Percentiles rank a stretch among this genome's conserved stretches.
These are phyloP conservation scores for Danio albolineatus DNA, from an alignment of 2,797 vertebrate genomes.

Conservation along the genomic window DNA sequence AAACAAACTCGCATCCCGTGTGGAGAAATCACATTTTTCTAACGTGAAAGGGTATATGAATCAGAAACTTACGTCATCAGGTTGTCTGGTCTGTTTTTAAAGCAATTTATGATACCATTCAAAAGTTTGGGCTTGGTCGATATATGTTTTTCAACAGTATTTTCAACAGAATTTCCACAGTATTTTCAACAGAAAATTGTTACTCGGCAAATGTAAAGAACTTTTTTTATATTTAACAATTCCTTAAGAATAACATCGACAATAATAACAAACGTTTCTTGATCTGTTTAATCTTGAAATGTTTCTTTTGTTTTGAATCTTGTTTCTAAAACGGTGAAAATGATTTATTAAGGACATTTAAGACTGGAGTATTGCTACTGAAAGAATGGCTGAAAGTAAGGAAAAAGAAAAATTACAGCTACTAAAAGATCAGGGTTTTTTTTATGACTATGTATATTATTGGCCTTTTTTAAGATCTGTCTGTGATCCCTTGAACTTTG, in stretches of 20 bases:
- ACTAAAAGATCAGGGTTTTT: no score
- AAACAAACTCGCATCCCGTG: slow-evolving; percentile 7
- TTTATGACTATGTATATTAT: no score
- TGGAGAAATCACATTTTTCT: neutral
- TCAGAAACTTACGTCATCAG: neutral
- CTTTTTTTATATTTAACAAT: neutral
- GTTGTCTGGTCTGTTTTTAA: neutral
- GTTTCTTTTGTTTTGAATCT: no score
- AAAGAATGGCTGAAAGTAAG: neutral
- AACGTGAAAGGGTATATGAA: neutral
- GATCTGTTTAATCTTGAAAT: no score
- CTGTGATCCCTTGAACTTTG: no score
- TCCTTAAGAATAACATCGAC: neutral
- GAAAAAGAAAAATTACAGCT: neutral
- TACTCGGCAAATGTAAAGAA: neutral
- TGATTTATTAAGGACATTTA: neutral
- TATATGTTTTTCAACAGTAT: neutral
- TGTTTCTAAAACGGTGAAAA: neutral
- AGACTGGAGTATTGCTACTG: neutral
- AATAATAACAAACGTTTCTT: neutral
- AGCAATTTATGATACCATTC: neutral
- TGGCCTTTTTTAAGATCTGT: no score
- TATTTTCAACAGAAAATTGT: neutral
- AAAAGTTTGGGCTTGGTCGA: neutral
- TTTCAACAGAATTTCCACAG: no score